These are phyloP conservation scores for Phrynosoma platyrhinos DNA, from an alignment of 2,113 vertebrate species.

Conservation along the genomic window DNA sequence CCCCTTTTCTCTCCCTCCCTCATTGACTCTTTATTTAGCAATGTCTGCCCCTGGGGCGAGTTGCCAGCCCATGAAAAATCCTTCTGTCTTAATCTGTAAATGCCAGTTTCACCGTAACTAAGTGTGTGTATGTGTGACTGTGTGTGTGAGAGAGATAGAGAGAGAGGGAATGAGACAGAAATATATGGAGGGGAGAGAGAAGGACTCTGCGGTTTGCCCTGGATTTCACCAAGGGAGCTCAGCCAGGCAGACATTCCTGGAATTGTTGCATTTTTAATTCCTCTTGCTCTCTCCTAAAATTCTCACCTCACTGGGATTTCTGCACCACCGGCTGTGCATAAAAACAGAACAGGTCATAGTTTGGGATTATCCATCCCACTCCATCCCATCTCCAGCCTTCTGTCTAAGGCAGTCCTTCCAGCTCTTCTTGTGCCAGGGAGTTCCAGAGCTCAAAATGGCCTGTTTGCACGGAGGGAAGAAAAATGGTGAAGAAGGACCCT, in stretches of 20 bases:
- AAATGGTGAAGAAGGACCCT: no score
- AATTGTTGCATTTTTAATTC: background rate
- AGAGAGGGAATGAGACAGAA: background rate
- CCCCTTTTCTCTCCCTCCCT: background rate
- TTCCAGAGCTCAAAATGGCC: background rate
- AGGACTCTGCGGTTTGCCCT: background rate
- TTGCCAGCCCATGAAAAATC: constrained; percentile 24
- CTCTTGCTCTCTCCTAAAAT: background rate
- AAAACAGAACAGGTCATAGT: background rate
- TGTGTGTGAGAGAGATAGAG: background rate
- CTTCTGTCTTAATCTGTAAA: constrained; percentile 26
- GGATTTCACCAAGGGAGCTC: background rate
- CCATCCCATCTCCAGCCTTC: background rate
- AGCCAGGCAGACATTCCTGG: background rate
- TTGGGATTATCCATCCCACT: background rate
- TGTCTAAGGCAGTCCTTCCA: background rate
- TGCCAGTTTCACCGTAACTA: constrained; percentile 1
- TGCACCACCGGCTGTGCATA: background rate
- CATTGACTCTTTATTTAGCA: background rate
- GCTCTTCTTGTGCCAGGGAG: background rate
- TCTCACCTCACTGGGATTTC: background rate
- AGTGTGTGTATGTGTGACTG: background rate
- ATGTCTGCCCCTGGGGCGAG: background rate
- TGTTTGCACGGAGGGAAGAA: background rate
- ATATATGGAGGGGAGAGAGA: background rate